Evolutionary conservation across 1,140 invertebrate genomes (phyloP).

Genomic region (Trichoplusia ni): DNA sequence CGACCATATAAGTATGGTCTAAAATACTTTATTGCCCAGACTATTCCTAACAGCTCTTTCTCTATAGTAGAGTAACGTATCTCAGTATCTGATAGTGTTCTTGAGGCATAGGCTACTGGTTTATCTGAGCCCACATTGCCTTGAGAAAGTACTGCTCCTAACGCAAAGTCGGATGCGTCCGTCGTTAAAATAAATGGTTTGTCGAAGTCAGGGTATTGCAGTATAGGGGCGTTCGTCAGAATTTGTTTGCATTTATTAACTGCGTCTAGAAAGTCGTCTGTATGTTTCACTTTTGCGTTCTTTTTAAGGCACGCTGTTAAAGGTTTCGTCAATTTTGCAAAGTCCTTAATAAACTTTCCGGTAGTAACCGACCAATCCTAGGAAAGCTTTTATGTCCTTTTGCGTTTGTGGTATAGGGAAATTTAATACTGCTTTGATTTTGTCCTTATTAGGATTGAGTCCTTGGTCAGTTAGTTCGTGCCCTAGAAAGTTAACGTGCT

Average conservation of each 20-base stretch:
- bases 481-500: too few species aligned
- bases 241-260: constrained; percentile 32
- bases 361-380: too few species aligned
- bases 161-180: constrained; percentile 36
- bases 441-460: too few species aligned
- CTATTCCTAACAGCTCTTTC: too few species aligned
- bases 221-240: background rate
- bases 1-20: constrained; percentile 34
- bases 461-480: too few species aligned
- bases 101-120: constrained; percentile 31
- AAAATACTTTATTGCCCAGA: too few species aligned
- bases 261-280: constrained; percentile 10
- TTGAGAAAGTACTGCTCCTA: constrained; percentile 39
- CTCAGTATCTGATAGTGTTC: constrained; percentile 27
- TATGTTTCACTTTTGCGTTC: constrained; percentile 25
- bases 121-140: constrained; percentile 28
- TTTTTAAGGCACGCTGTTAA: constrained; percentile 58
- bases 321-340: too few species aligned
- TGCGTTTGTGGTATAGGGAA: too few species aligned
- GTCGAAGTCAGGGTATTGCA: constrained; percentile 11
- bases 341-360: too few species aligned
- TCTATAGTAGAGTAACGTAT: too few species aligned
- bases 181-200: constrained; percentile 43
- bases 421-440: too few species aligned
- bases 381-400: too few species aligned